Base-by-base conservation (phyloP, 2,113 vertebrate genomes). In the Indicator indicator region DNA sequence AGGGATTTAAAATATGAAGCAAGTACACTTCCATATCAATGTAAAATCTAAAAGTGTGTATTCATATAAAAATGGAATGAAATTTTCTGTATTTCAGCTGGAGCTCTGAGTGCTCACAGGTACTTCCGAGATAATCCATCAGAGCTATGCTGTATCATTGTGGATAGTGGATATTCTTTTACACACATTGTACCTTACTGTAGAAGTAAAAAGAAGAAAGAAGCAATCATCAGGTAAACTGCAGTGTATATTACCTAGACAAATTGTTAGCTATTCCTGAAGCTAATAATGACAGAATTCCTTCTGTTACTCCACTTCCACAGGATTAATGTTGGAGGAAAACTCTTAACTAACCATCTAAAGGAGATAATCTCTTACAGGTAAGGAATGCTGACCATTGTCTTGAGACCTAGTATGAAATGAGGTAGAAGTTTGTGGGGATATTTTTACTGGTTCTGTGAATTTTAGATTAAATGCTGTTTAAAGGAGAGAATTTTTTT, bases 281-380 rank as follows among this genome's bases (percentile, higher is more conserved):
- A 83, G 55, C 70, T 86, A 94, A 60, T 64, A 76, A 13, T 84
- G 52, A 78, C 59, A 81, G 59, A 88, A 97, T 82, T 88, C 68
- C 27, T 82, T 72, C 68, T 84, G 92, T 55, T 86, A 44, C 74
- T 95, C 11, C 26, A 96, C 62, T 42, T 83, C 81, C 96, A 38
- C 71, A 99, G 99, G 97, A 98, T 99, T 94, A 99, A 99, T 33
- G 99, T 99, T 46, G 99, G 99, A 87, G 99, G 99, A 89, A 99
- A 99, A 65, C 98, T 99, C 32, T 97, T 99, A 98, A 99, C 99
- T 52, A 99, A 99, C 95, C 99, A 99, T 97, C 97, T 99, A 64
- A 99, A 99, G 97, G 99, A 99, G 97, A 99, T 99, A 20, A 99
- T 99, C 91, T 99, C 99, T 16, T 99, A 99, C 96, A 98, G 99